Evolutionary conservation across 2,113 vertebrate genomes (phyloP).

Genomic region (Cyprinodon variegatus): DNA sequence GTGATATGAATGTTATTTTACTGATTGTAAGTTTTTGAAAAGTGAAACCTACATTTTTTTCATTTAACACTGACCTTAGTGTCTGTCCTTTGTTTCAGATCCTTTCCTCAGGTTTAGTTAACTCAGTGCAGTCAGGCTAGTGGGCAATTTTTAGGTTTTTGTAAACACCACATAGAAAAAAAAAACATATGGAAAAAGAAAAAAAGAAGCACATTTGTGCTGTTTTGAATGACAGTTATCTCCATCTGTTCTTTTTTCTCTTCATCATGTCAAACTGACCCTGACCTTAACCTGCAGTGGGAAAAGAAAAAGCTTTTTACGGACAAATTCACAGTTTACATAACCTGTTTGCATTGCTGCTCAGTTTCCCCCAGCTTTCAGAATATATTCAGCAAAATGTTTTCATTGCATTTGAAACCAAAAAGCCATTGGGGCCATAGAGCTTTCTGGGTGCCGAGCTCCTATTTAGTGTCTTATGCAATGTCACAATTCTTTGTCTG

Average conservation of each 20-base stretch:
- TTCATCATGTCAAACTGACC: not conserved
- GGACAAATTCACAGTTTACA: constrained; percentile 7
- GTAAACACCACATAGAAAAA: constrained; percentile 1
- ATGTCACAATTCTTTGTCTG: constrained; percentile 4
- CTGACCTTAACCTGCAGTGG: not conserved
- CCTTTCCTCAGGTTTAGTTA: constrained; percentile 19
- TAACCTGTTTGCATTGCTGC: constrained; percentile 15
- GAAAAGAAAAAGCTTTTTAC: constrained; percentile 12
- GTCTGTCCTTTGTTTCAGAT: constrained; percentile 4
- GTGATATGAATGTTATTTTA: no score
- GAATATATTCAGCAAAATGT: not conserved
- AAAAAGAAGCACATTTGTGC: not conserved
- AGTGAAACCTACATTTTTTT: no score
- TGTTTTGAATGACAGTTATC: not conserved
- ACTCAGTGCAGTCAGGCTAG: constrained; percentile 5
- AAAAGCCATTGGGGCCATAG: constrained; percentile 5
- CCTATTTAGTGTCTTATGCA: constrained; percentile 13
- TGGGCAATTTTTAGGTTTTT: constrained; percentile 7
- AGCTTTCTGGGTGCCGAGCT: constrained; percentile 13
- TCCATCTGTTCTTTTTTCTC: not conserved
- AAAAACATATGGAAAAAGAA: not conserved
- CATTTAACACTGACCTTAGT: not conserved
- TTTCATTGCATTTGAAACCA: constrained; percentile 9
- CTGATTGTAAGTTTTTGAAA: no score
- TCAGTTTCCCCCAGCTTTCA: constrained; percentile 1